These are phyloP conservation scores for Gymnogyps californianus DNA, from an alignment of 2,113 vertebrate genomes.

Conservation along the genomic window DNA sequence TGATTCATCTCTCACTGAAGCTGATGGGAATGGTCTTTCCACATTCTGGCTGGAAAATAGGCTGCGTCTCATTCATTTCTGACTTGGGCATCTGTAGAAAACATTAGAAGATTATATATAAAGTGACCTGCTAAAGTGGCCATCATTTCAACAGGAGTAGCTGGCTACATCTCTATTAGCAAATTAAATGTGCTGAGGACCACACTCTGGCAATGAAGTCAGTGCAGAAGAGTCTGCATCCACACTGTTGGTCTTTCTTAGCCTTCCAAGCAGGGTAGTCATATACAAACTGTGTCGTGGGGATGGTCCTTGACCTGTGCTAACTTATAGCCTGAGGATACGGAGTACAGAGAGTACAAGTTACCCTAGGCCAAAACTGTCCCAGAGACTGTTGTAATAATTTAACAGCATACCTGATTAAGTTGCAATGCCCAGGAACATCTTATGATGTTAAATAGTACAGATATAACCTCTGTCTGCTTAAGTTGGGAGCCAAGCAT, in stretches of 20 bases:
- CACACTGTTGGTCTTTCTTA: not conserved
- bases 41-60: not conserved
- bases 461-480: not conserved
- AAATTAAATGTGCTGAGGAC: not conserved
- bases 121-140: not conserved
- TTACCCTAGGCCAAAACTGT: not conserved
- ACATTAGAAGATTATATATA: not conserved
- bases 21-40: not conserved
- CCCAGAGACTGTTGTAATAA: rapidly evolving
- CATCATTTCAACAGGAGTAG: rapidly evolving
- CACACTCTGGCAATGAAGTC: not conserved
- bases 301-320: not conserved
- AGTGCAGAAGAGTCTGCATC: not conserved
- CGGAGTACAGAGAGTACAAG: rapidly evolving
- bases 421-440: not conserved
- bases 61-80: not conserved
- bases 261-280: not conserved
- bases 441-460: not conserved
- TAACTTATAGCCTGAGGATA: not conserved
- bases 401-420: not conserved
- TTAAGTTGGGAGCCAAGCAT: not conserved
- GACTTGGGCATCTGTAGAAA: not conserved
- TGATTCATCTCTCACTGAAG: not conserved
- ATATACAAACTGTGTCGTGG: rapidly evolving
- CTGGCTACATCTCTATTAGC: not conserved